phyloP scores from a whole-genome alignment of 2,113 vertebrate species.

The Paraplagusia blochii region DNA sequence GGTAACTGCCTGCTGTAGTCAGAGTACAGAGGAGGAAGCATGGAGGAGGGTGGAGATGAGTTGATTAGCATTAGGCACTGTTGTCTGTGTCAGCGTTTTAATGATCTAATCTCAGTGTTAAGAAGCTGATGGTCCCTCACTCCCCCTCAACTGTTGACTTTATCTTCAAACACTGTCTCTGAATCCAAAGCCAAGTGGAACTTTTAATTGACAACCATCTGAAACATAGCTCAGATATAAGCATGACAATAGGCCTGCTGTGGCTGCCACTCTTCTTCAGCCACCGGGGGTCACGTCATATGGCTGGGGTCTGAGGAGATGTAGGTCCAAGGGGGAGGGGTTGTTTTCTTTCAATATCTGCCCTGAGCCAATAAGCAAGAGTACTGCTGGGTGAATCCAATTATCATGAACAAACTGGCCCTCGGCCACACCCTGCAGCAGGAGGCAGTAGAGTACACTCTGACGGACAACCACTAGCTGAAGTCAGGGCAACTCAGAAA shows the following conservation, averaged over 20 bases:
- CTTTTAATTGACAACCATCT: not conserved
- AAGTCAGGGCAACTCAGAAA: no score
- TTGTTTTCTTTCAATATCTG: constrained; percentile 74
- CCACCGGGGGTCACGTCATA: constrained; percentile 60
- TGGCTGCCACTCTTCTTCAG: constrained; percentile 21
- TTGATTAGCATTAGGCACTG: not conserved
- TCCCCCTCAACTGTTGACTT: not conserved
- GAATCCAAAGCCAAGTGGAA: not conserved
- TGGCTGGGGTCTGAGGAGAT: constrained; percentile 44
- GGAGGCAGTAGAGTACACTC: no score
- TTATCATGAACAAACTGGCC: constrained; percentile 52
- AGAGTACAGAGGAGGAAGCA: constrained; percentile 25
- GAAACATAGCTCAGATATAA: constrained; percentile 4
- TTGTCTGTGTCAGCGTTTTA: not conserved
- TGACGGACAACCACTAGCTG: no score
- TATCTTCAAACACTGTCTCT: not conserved
- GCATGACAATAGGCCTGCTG: constrained; percentile 32
- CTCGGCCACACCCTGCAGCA: constrained; percentile 18
- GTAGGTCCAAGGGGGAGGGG: constrained; percentile 46
- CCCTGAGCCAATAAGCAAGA: constrained; percentile 69
- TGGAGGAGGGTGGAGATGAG: constrained; percentile 6
- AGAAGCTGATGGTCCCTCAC: not conserved
- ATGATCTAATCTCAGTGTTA: constrained; percentile 14
- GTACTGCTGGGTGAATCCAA: constrained; percentile 57
- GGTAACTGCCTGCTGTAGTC: not conserved